Evolutionary conservation across 2,888 invertebrate genomes (phyloP).

Genomic region (Pterostichus madidus): DNA sequence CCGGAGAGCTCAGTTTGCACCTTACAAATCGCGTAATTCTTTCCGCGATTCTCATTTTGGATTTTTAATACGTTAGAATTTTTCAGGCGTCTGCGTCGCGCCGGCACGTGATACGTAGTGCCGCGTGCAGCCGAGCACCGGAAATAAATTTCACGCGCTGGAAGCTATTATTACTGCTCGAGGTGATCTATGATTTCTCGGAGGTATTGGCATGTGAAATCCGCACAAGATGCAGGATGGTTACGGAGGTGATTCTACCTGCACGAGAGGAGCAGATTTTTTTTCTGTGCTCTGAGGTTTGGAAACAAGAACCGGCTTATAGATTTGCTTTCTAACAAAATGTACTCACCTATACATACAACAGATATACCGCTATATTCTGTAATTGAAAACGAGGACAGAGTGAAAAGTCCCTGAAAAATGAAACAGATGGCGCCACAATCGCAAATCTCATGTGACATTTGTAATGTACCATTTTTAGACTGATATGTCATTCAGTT

Average conservation of each 20-base stretch:
- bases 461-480: too few relatives aligned
- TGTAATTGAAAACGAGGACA: too few relatives aligned
- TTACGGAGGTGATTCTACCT: too few relatives aligned
- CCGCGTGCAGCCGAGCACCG: constrained; percentile 52
- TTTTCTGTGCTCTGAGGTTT: background rate
- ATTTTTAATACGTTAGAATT: constrained; percentile 58
- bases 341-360: too few relatives aligned
- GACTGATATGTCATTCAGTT: too few relatives aligned
- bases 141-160: constrained; percentile 55
- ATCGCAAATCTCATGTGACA: too few relatives aligned
- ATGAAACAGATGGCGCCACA: too few relatives aligned
- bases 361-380: too few relatives aligned
- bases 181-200: constrained; percentile 61
- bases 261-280: too few relatives aligned
- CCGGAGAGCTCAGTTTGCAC: constrained; percentile 26
- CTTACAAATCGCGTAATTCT: constrained; percentile 53
- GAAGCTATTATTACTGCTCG: constrained; percentile 54
- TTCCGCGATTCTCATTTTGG: constrained; percentile 51
- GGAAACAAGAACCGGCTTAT: too few relatives aligned
- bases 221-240: constrained; percentile 23
- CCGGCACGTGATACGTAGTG: constrained; percentile 16
- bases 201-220: constrained; percentile 62
- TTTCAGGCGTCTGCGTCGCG: constrained; percentile 26
- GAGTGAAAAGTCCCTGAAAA: too few relatives aligned
- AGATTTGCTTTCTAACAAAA: too few relatives aligned